A percentile compares a stretch with the other conserved stretches of the same genome.
Conservation (phyloP, 2,888 invertebrate species). For the Stegophylla sp. region DNA sequence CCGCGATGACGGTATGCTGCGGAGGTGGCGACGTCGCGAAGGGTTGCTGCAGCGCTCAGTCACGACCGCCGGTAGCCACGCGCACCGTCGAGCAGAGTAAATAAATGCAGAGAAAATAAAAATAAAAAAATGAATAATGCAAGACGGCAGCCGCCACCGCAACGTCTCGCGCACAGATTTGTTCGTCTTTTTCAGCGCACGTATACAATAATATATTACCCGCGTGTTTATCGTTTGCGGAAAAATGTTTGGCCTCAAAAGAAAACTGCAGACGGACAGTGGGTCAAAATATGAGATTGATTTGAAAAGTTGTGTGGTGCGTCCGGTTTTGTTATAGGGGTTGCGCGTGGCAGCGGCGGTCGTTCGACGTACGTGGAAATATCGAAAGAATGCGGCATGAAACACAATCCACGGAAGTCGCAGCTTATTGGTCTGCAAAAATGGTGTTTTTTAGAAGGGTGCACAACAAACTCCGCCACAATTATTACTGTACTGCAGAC, state of each 20-base stretch:
- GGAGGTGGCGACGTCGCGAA: not conserved
- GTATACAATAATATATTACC: not conserved
- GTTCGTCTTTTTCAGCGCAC: not conserved
- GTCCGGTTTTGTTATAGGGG: too few species aligned
- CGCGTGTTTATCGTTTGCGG: not conserved
- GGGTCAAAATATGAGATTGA: slow-evolving; percentile 29
- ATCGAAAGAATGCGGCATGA: not conserved
- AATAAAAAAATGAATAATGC: slow-evolving; percentile 59
- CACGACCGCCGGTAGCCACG: not conserved
- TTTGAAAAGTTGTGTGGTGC: not conserved
- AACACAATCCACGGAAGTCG: too few species aligned
- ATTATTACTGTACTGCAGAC: too few species aligned
- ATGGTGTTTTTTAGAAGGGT: too few species aligned
- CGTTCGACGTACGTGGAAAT: not conserved
- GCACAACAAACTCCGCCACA: too few species aligned
- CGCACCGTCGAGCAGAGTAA: not conserved
- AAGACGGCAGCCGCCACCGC: slow-evolving; percentile 6
- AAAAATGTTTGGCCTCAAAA: not conserved
- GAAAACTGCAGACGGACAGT: not conserved
- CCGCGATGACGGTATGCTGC: not conserved
- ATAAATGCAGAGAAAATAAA: not conserved
- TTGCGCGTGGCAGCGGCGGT: not conserved
- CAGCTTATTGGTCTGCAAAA: too few species aligned
- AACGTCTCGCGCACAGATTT: slow-evolving; percentile 27
- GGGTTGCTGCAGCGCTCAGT: too few species aligned